Base-by-base conservation (phyloP, 2,797 vertebrate species). In the Rhabdophis nuchalis region DNA sequence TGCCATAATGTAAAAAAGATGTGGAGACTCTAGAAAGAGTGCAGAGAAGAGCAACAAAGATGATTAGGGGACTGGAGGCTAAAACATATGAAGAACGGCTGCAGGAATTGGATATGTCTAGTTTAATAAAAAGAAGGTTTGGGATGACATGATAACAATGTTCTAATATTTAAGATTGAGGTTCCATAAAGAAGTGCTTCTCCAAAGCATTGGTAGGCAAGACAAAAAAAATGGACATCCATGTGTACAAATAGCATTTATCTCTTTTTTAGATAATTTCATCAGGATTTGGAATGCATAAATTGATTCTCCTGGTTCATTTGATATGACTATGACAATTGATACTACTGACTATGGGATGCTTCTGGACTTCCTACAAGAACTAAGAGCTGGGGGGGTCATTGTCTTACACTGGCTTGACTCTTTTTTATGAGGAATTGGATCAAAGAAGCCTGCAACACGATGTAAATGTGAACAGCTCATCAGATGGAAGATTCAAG, bases 401-500 rank as follows among this genome's bases (percentile, higher is more conserved):
- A 46, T 46, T 82, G 41, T 82, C 10, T 82, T 46, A 46, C 9
- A 46, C 9, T 82, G 36, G 1, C 25, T 82, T 82, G 36, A 82
- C 10, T 25, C 20, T 82, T 82, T 82, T 82, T 82, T 94, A 91
- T 94, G 87, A 57, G 92, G 89, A 1, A 0, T 93, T 93, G 93
- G 94, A 87, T 96, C 95, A 96, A 92, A 95, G 94, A 91, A 95
- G 90, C 95, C 95, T 96, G 12, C 94, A 94, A 95, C 57, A 94
- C 93, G 94, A 96, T 91, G 94, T 93, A 97, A 95, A 97, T 95
- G 94, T 95, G 96, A 97, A 97, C 92, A 89, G 90, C 93, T 82
- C 94, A 89, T 3, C 0, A 56, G 94, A 95, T 94, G 95, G 95
- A 95, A 93, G 93, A 96, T 91, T 94, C 94, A 91, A 95, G 94